A percentile compares a stretch with the other conserved stretches of the same genome.
Conservation (phyloP, 2,113 vertebrate genomes). For the Amphiprion ocellaris region DNA sequence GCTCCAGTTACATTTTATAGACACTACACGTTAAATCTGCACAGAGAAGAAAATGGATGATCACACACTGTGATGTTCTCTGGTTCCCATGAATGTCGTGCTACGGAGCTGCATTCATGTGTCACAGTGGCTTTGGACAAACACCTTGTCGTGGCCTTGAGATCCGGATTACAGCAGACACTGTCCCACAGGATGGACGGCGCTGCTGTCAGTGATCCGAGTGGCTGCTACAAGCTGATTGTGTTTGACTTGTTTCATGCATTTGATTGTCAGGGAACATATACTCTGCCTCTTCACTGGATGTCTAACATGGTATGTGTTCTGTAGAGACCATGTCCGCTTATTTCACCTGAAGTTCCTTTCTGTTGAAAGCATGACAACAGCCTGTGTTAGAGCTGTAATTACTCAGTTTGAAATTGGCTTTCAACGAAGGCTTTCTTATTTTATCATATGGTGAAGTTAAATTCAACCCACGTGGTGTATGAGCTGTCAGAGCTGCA, state of each 20-base stretch:
- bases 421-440: not conserved
- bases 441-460: not conserved
- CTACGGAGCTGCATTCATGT: constrained; percentile 32
- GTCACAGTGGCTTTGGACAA: constrained; percentile 60
- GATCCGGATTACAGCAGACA: constrained; percentile 48
- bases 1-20: not conserved
- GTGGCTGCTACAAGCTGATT: constrained; percentile 49
- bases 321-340: constrained; percentile 1
- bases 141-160: constrained; percentile 41
- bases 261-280: constrained; percentile 56
- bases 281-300: constrained; percentile 9
- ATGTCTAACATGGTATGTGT: constrained; percentile 12
- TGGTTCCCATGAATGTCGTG: constrained; percentile 47
- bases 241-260: constrained; percentile 65
- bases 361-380: constrained; percentile 9
- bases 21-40: not conserved
- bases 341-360: constrained; percentile 8
- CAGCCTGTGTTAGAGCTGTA: not conserved
- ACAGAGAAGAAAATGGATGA: constrained; percentile 54
- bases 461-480: constrained; percentile 34
- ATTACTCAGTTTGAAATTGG: constrained; percentile 8
- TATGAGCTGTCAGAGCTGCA: constrained; percentile 26
- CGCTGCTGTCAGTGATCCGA: constrained; percentile 50
- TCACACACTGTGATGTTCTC: constrained; percentile 34
- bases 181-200: constrained; percentile 30